Evolutionary conservation across 64 coral and sea anemone species (phyloP).

Genomic region (Montipora sp.): DNA sequence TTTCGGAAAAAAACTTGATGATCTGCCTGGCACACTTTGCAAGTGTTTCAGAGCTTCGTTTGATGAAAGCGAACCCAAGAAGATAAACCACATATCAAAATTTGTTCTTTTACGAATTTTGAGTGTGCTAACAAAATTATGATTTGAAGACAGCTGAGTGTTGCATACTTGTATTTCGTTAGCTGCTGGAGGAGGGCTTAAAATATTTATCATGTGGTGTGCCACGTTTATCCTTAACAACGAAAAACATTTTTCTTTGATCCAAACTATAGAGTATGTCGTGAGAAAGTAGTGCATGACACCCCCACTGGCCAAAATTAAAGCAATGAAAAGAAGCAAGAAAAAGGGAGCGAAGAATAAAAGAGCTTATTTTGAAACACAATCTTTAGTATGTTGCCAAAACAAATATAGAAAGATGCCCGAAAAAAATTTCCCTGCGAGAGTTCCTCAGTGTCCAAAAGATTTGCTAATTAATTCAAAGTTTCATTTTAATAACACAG

Average conservation of each 20-base stretch:
- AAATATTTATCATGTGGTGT: background rate
- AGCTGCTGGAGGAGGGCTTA: background rate
- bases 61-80: no score
- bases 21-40: no score
- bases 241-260: slow-evolving; percentile 12
- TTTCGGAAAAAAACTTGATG: no score
- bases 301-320: background rate
- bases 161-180: background rate
- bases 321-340: background rate
- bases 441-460: background rate
- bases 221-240: slow-evolving; percentile 24
- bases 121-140: no score
- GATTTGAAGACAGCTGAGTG: no score
- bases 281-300: background rate
- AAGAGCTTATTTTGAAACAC: background rate
- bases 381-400: background rate
- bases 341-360: slow-evolving; percentile 4
- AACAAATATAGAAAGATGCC: no score
- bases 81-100: no score
- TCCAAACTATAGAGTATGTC: background rate
- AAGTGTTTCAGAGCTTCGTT: no score
- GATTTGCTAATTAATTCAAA: background rate
- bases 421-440: background rate
- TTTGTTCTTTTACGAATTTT: no score
- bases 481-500: background rate